phyloP scores from a whole-genome alignment of 2,113 vertebrate genomes.

The Antechinus flavipes region DNA sequence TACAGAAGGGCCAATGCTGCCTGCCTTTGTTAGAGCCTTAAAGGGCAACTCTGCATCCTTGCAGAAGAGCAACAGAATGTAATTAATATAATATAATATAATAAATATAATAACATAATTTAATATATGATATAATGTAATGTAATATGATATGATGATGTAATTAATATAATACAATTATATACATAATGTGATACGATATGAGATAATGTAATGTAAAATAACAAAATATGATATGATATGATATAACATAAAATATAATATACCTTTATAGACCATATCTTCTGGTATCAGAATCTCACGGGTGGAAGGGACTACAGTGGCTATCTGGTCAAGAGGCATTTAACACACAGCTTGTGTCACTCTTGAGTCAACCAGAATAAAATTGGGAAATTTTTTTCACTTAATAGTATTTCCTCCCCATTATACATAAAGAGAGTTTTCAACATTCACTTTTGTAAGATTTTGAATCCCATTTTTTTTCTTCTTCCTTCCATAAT shows the following conservation, averaged over 20 bases:
- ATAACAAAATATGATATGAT: too few species aligned
- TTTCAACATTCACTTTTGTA: too few species aligned
- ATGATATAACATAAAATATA: too few species aligned
- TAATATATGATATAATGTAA: too few species aligned
- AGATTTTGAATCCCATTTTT: too few species aligned
- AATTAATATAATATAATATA: background rate
- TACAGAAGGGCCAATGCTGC: background rate
- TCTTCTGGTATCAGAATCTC: background rate
- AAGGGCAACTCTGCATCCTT: conserved; percentile 90
- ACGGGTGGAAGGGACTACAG: background rate
- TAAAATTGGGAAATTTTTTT: background rate
- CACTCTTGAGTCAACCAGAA: background rate
- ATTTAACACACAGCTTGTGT: background rate
- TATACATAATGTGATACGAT: too few species aligned
- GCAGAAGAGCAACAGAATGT: conserved; percentile 88
- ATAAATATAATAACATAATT: conserved; percentile 36
- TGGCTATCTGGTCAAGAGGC: background rate
- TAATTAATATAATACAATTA: too few species aligned
- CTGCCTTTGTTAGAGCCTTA: conserved; percentile 76
- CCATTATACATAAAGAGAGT: too few species aligned
- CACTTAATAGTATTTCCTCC: too few species aligned
- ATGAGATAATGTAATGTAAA: too few species aligned
- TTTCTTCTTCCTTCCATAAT: too few species aligned
- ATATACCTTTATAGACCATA: background rate
- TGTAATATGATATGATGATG: too few species aligned